A percentile compares a stretch with the other conserved stretches of the same genome.
Conservation (phyloP, 2,113 vertebrate genomes). For the Sceloporus tristichus region DNA sequence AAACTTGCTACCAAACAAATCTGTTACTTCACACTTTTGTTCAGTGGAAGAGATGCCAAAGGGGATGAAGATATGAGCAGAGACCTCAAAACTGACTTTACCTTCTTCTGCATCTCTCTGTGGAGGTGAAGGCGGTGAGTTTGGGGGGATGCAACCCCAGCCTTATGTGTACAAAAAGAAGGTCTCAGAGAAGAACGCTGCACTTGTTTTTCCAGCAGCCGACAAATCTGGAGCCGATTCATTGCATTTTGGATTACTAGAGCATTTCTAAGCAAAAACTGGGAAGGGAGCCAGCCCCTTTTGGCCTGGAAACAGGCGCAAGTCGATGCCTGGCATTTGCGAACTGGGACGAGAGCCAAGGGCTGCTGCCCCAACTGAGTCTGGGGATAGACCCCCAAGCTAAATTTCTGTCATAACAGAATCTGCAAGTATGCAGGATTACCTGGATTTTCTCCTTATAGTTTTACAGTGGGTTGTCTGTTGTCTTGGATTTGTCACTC, state of each 20-base stretch:
- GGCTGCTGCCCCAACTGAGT: conserved; percentile 15
- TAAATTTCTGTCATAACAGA: background rate
- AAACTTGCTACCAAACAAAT: background rate
- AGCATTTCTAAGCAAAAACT: conserved; percentile 36
- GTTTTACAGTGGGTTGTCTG: background rate
- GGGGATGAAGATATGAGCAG: background rate
- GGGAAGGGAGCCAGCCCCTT: conserved; percentile 31
- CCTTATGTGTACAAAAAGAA: background rate
- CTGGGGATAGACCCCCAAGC: background rate
- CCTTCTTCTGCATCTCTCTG: conserved; percentile 3
- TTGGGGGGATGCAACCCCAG: background rate
- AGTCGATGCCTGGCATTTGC: conserved; percentile 31
- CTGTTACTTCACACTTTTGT: fast-evolving
- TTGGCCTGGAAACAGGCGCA: conserved; percentile 52
- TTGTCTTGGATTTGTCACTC: background rate
- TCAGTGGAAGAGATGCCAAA: fast-evolving
- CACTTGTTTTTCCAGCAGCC: conserved; percentile 48
- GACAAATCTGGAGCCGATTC: conserved; percentile 13
- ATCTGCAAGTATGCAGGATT: background rate
- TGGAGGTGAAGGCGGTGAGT: background rate
- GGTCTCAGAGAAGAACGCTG: conserved; percentile 16
- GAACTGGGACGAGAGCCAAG: conserved; percentile 50
- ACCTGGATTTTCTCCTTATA: background rate
- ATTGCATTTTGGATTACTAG: conserved; percentile 36
- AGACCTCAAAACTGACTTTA: background rate